phyloP scores from a whole-genome alignment of 2,113 vertebrate species.

The Tachysurus fulvidraco region DNA sequence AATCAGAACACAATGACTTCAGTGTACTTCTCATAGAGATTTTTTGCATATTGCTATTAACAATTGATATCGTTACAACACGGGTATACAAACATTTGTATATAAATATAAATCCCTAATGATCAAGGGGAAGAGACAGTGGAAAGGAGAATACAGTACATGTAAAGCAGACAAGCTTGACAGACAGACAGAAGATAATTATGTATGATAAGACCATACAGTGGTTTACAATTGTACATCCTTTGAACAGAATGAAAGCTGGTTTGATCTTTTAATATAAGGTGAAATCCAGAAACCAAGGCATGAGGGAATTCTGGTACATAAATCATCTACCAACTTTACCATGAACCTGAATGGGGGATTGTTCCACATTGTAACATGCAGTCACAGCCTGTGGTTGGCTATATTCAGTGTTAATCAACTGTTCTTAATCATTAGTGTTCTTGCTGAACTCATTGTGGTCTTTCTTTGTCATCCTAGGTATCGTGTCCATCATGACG shows the following conservation, averaged over 20 bases:
- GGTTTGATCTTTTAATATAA: neutral
- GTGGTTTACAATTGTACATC: neutral
- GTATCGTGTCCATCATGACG: constrained; percentile 89
- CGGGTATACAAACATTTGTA: neutral
- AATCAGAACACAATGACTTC: neutral
- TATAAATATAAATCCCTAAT: neutral
- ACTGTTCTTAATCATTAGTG: neutral
- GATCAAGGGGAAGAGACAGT: neutral
- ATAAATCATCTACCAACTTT: neutral
- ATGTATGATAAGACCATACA: neutral
- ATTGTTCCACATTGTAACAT: neutral
- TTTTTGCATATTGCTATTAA: neutral
- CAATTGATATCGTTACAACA: neutral
- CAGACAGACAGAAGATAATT: neutral
- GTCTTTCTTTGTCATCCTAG: constrained; percentile 65
- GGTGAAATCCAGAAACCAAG: neutral
- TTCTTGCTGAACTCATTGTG: neutral
- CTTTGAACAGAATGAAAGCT: neutral
- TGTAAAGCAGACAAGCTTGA: neutral
- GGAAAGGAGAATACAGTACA: neutral
- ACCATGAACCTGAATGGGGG: neutral
- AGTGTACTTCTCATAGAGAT: neutral
- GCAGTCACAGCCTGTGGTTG: neutral
- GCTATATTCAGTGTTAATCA: neutral
- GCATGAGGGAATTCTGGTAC: neutral